These are phyloP conservation scores for Drosophila pruinosa DNA, from an alignment of 1,140 invertebrate species.

Conservation along the genomic window DNA sequence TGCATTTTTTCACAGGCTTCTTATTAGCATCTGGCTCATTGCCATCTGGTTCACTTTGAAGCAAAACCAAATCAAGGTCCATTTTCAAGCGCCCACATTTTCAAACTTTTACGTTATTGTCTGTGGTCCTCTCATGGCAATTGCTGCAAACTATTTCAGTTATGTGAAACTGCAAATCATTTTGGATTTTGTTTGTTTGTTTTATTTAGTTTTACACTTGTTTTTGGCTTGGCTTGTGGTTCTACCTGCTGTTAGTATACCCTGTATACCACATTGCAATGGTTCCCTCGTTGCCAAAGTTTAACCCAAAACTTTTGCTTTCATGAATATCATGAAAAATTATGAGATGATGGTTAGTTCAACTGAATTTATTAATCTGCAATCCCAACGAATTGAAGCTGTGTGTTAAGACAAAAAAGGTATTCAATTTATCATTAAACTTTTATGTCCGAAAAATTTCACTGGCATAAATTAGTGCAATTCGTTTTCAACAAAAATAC, in stretches of 20 bases:
- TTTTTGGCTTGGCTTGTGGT: not conserved
- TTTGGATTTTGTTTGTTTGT: conserved; percentile 27
- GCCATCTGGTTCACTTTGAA: conserved; percentile 4
- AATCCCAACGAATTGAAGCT: not conserved
- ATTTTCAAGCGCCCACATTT: conserved; percentile 15
- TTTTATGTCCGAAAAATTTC: conserved; percentile 22
- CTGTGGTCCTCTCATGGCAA: conserved; percentile 10
- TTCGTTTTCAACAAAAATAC: no score
- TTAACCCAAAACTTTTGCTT: not conserved
- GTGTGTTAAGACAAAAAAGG: not conserved
- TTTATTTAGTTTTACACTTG: conserved; percentile 23
- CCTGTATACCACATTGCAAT: not conserved
- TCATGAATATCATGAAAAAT: not conserved
- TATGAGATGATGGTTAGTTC: not conserved
- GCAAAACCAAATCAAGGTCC: conserved; percentile 11
- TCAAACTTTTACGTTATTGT: conserved; percentile 18
- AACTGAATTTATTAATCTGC: not conserved
- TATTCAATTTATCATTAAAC: not conserved
- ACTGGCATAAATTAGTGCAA: conserved; percentile 38
- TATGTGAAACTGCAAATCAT: conserved; percentile 41
- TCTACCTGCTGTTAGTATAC: not conserved
- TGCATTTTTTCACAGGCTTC: not conserved
- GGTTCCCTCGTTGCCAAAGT: not conserved
- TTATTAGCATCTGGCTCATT: not conserved
- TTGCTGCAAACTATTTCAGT: conserved; percentile 33